Base-by-base conservation (phyloP, 2,888 invertebrate species). In the Scaeva pyrastri region DNA sequence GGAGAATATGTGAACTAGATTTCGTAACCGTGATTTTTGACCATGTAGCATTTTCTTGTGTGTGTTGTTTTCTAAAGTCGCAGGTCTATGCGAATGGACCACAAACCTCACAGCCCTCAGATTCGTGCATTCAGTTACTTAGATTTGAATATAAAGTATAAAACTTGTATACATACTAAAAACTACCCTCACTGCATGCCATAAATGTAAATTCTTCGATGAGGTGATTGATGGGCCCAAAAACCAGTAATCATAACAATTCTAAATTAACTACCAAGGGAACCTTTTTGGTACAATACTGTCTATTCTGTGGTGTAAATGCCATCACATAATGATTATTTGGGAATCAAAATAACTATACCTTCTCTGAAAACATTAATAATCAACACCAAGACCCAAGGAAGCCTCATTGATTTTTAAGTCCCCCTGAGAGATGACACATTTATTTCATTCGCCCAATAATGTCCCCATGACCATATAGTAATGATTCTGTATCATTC, bases 381-480 rank as follows among this genome's bases (percentile, higher is more conserved):
- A 75, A 58, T 72, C 84, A 80, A 76, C 76, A 80, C 48, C 41
- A 31, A 66, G 39, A 66, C 52, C 71, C 41, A 58, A 58, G 23
- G 39, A 75, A 79, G 71, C 14, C 72, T 85, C 71, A 85, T 85
- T 85, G 79, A 85, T 80, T 85, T 73, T 55, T 55, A 14, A 48
- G 16, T 48, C 80, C 75, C 79, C 79, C 71, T 52, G 79, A 58
- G 84, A 71, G 79, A 75, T 48, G 66, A 48, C 66, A 66, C 66
- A 66, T 66, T 66, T 58, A 43, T 64, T 55, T 21, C 72, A 52
- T 64, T 74, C 62, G 41, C 48, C 52, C 48, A 31, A 31, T 31
- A 48, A 66, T 36, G 76, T 70, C 56, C 74, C 62, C 55, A 56
- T 70, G 41, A 70, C 74, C 62, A 31, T n/a, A n/a, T 31, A 5